These are phyloP conservation scores for Ptychoptera contaminata DNA, from an alignment of 2,888 invertebrate genomes.

Conservation along the genomic window DNA sequence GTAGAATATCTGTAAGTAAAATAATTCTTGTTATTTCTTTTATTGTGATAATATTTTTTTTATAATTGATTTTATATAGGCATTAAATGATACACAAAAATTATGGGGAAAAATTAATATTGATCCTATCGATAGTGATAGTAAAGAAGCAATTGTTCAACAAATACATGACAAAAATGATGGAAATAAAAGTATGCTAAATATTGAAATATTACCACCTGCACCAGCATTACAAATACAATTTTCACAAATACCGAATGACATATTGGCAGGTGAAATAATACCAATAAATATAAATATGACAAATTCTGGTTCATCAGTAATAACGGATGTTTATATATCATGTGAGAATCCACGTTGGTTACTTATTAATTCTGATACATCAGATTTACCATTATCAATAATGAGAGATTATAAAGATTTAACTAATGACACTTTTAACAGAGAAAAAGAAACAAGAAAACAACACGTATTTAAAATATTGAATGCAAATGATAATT, in stretches of 20 bases:
- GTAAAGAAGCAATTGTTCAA: background rate
- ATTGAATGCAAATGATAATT: conserved; percentile 14
- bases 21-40: background rate
- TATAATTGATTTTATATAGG: conserved; percentile 4
- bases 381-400: conserved; percentile 23
- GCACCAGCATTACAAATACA: conserved; percentile 68
- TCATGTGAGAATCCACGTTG: conserved; percentile 32
- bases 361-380: conserved; percentile 24
- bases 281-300: conserved; percentile 45
- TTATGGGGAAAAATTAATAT: conserved; percentile 25
- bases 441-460: conserved; percentile 29
- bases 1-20: conserved; percentile 19
- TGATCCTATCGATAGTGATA: conserved; percentile 21
- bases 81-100: conserved; percentile 23
- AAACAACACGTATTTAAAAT: conserved; percentile 26
- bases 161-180: conserved; percentile 6
- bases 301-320: conserved; percentile 44
- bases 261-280: conserved; percentile 55
- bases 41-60: background rate
- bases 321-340: conserved; percentile 42
- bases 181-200: conserved; percentile 46
- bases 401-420: conserved; percentile 25
- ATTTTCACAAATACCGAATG: conserved; percentile 45
- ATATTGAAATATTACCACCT: conserved; percentile 57
- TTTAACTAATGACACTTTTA: conserved; percentile 26